Conservation (phyloP, 2,113 vertebrate genomes). For the Orthonyx spaldingii region DNA sequence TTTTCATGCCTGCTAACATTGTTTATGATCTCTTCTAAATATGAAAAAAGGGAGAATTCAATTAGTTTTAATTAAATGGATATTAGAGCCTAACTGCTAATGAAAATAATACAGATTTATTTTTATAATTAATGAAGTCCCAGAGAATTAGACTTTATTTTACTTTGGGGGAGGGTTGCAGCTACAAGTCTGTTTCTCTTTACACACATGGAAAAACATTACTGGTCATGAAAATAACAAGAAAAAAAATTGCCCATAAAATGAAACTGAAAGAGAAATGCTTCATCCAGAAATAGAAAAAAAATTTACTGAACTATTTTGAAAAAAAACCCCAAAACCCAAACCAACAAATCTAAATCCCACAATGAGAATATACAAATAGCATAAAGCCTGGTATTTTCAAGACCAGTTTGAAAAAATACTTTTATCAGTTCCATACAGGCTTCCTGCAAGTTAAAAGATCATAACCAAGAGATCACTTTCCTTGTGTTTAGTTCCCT, state of each 20-base stretch:
- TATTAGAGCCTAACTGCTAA: conserved; percentile 26
- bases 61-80: conserved; percentile 46
- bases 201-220: background rate
- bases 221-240: background rate
- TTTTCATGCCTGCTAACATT: conserved; percentile 13
- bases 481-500: background rate
- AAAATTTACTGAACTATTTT: background rate
- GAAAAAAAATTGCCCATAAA: background rate
- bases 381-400: background rate
- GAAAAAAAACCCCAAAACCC: background rate
- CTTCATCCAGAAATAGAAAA: background rate
- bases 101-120: conserved; percentile 38
- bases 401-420: background rate
- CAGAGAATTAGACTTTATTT: conserved; percentile 32
- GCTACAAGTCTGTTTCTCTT: background rate
- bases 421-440: background rate
- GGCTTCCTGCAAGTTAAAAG: background rate
- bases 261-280: background rate
- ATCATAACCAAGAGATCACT: background rate
- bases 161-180: background rate
- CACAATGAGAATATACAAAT: background rate
- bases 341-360: background rate
- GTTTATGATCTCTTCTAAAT: conserved; percentile 40
- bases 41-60: conserved; percentile 32
- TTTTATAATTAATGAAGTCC: conserved; percentile 39